Evolutionary conservation across 2,797 vertebrate species (phyloP), one percentile per base, ranked within the genome.

Genomic region (Pelodytes ibericus): DNA sequence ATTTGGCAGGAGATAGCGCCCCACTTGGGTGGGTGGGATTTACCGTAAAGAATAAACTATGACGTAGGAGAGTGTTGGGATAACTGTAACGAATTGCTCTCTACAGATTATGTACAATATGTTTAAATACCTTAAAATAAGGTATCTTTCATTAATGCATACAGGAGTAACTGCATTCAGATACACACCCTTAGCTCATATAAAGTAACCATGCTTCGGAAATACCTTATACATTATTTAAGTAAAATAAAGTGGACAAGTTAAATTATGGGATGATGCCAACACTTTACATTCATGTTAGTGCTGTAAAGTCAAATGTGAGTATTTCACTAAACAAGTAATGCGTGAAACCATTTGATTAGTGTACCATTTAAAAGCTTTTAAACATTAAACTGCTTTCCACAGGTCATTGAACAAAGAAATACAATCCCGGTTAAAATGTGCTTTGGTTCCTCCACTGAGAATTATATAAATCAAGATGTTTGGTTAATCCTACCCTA

Each of bases 311-410:
- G 36, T n/a, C 0, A 47, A 27, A 47, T 44, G 20, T 27, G 63
- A 44, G 20, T 15, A 16, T 27, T 49, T 3, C 15, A n/a, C 8
- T 10, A 27, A 29, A 13, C 39, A 66, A 47, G 20, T 15, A 27
- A 9, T 41, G 24, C 63, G 16, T n/a, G 22, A 47, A 66, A 27
- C 1, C 4, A 29, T n/a, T 66, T 66, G 47, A 66, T 66, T 44
- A 47, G 24, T 66, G n/a, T 29, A 66, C 24, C 63, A 47, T 25
- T 66, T 66, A 66, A 66, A 49, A 47, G 63, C 41, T 66, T 66
- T 49, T 20, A 7, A 27, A 47, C 8, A 49, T 26, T 66, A 49
- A 66, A 47, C 25, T 27, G 7, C 49, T 41, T 49, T 49, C 41
- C 25, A 47, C 39, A 41, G 63, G 15, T 47, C 39, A 66, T 13